phyloP scores from a whole-genome alignment of 1,140 invertebrate species.

The Ceratina japonica region DNA sequence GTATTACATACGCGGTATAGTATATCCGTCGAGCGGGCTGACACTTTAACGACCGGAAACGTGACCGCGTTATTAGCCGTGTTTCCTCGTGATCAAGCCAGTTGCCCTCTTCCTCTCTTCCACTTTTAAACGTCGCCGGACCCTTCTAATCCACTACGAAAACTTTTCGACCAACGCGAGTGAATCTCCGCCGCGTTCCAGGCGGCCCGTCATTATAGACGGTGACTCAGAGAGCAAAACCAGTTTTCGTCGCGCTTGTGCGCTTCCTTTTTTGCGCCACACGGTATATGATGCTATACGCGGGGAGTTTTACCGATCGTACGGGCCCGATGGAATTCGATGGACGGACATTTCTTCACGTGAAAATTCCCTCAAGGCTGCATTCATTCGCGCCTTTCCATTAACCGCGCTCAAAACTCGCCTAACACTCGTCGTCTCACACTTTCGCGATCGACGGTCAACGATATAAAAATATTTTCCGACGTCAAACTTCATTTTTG shows the following conservation, averaged over 20 bases:
- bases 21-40: slow-evolving; percentile 19
- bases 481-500: too few relatives aligned
- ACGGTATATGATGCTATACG: slow-evolving; percentile 58
- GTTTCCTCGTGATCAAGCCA: slow-evolving; percentile 46
- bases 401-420: too few relatives aligned
- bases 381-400: too few relatives aligned
- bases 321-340: slow-evolving; percentile 37
- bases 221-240: slow-evolving; percentile 76
- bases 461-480: too few relatives aligned
- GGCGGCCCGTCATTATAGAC: slow-evolving; percentile 73
- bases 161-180: slow-evolving; percentile 53
- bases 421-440: too few relatives aligned
- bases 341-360: not conserved
- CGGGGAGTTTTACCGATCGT: slow-evolving; percentile 46
- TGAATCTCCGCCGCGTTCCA: slow-evolving; percentile 61
- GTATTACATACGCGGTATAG: too few relatives aligned
- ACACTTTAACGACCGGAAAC: slow-evolving; percentile 63
- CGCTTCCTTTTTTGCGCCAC: slow-evolving; percentile 60
- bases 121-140: not conserved
- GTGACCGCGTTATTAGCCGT: slow-evolving; percentile 53
- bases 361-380: not conserved
- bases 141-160: slow-evolving; percentile 51
- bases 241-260: slow-evolving; percentile 68
- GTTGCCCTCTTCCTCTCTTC: not conserved
- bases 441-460: too few relatives aligned